These are phyloP conservation scores for Watsonalla cultraria DNA, from an alignment of 2,888 invertebrate genomes.

Conservation along the genomic window DNA sequence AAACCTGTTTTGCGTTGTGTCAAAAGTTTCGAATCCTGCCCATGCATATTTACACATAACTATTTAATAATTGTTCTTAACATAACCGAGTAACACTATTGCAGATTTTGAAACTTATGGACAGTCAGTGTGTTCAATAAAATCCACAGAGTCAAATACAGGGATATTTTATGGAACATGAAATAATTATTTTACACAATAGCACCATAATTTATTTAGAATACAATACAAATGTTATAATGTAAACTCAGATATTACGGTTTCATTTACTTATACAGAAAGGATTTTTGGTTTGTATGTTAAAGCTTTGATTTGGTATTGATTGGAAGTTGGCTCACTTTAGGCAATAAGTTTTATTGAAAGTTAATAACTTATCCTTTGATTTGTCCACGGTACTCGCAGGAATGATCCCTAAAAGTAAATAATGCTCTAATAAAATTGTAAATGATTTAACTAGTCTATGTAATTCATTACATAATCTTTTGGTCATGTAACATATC, in stretches of 20 bases:
- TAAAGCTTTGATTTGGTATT: conserved; percentile 77
- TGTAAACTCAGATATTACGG: too few relatives aligned
- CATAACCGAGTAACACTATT: background rate
- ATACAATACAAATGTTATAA: conserved; percentile 15
- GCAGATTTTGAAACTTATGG: conserved; percentile 47
- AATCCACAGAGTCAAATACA: conserved; percentile 76
- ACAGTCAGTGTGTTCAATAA: conserved; percentile 66
- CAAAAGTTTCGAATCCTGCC: conserved; percentile 46
- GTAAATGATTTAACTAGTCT: conserved; percentile 45
- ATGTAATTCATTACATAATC: conserved; percentile 54
- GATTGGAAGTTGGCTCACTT: conserved; percentile 66
- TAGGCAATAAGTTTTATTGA: conserved; percentile 47
- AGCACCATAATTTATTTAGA: conserved; percentile 37
- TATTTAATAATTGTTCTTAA: background rate
- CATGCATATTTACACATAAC: background rate
- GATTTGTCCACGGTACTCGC: conserved; percentile 56
- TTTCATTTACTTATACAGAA: background rate
- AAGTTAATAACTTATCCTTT: conserved; percentile 34
- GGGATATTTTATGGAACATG: conserved; percentile 73
- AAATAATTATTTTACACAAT: conserved; percentile 50
- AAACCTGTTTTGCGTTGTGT: conserved; percentile 46
- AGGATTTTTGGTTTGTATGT: conserved; percentile 12
- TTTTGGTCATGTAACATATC: conserved; percentile 61
- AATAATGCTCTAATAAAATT: conserved; percentile 31
- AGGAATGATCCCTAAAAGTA: conserved; percentile 26